phyloP scores from a whole-genome alignment of 2,888 invertebrate species.

The Hoplodrina ambigua region DNA sequence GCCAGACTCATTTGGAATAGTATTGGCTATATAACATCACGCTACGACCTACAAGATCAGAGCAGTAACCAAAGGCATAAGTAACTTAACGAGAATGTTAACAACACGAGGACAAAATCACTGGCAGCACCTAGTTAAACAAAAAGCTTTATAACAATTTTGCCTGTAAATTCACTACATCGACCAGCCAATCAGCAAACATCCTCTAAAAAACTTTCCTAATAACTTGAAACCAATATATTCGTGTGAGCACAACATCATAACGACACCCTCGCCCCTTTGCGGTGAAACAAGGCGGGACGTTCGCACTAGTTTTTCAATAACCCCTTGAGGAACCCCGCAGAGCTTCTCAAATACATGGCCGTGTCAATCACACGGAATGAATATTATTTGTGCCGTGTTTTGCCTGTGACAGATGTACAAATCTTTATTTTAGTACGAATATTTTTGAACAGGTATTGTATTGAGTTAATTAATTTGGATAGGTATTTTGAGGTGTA shows the following conservation, averaged over 20 bases:
- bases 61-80: too few species aligned
- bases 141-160: background rate
- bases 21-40: too few species aligned
- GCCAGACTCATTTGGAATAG: too few species aligned
- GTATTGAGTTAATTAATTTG: slow-evolving; percentile 35
- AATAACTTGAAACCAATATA: slow-evolving; percentile 48
- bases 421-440: slow-evolving; percentile 54
- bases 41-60: too few species aligned
- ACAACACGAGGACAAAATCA: too few species aligned
- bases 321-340: slow-evolving; percentile 85
- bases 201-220: slow-evolving; percentile 21
- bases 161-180: background rate
- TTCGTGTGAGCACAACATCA: slow-evolving; percentile 37
- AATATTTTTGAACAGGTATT: slow-evolving; percentile 48
- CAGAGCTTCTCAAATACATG: slow-evolving; percentile 82
- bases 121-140: too few species aligned
- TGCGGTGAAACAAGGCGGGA: slow-evolving; percentile 83
- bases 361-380: slow-evolving; percentile 71
- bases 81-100: too few species aligned
- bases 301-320: slow-evolving; percentile 80
- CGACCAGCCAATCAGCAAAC: background rate
- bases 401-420: slow-evolving; percentile 67
- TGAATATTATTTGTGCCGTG: slow-evolving; percentile 59
- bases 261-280: slow-evolving; percentile 71
- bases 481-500: slow-evolving; percentile 10